Base-by-base conservation (phyloP, 1,140 invertebrate genomes). In the Drosophila kikkawai region DNA sequence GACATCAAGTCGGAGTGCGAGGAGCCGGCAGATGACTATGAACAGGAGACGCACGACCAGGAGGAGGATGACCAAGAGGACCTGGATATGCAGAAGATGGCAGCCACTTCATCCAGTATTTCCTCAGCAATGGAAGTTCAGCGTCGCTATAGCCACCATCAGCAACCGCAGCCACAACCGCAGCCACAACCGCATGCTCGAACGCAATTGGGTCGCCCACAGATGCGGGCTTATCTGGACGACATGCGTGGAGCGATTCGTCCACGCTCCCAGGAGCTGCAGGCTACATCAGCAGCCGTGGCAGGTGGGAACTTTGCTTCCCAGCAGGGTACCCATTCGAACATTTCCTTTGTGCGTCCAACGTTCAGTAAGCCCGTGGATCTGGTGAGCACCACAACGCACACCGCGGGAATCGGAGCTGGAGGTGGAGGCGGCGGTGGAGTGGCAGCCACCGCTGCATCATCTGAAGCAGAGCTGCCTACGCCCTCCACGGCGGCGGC, bases 1-100 rank as follows among this genome's bases (percentile, higher is more conserved):
- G 91, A 92, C 58, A 92, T 92, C 8, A 92, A 92, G 56, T 92
- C 91, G 0, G 91, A 92, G 59, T 92, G 91, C 45, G 91, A 92
- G 51, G 91, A 91, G 32, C 79, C 82, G 8, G 74, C 55, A 7
- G 91, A 92, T 61, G 91, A 92, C 2, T 90, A 77, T 34, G 86
- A 86, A 8, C 75, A 44, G 4, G 78, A 81, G 32, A 12, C 56
- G 2, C 80, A 76, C n/a, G 50, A 74, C 11, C 74, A 57, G 5
- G 74, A 76, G 3, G 75, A 78, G 11, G 75, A 78, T 32, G 75
- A 85, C 3, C 45, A 44, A 0, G 85, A 90, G 13, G 76, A 90
- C 1, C 60, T 64, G 3, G 83, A 86, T 4, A 58, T 66, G 15
- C 73, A 87, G 42, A 88, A 92, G 55, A 66, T 84, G 59, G 75